Evolutionary conservation across 2,113 vertebrate species (phyloP), one percentile per base, ranked within the genome.

Genomic region (Psittacus erithacus): DNA sequence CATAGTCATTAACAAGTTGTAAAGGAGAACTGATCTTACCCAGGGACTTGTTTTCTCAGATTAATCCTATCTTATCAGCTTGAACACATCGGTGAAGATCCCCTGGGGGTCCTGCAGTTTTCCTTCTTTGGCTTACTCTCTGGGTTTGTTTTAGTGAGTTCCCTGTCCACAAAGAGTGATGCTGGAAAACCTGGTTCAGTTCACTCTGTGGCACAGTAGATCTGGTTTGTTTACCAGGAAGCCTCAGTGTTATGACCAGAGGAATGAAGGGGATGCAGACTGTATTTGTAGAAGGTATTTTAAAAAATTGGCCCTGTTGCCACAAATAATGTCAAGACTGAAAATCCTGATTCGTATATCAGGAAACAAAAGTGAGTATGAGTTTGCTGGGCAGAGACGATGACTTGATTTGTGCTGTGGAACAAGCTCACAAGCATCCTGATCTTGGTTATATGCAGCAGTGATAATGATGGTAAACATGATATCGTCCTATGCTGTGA

Each of bases 41-140:
- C 47, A 84, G 85, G 62, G 41, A 57, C 70, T 92, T 95, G 81
- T 91, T 95, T 96, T 65, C 88, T 87, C 46, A 27, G 38, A 25
- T 47, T 71, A 33, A 70, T 79, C 57, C 74, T 75, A 38, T 49
- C 12, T 41, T 79, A 62, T 86, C 81, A 82, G 57, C 44, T 91
- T 76, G 41, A 92, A 69, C 12, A 27, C 27, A 63, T 65, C 49
- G 62, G 22, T 94, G 52, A 88, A 82, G 65, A 55, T 57, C 6
- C 33, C 53, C 11, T 27, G 22, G 7, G 11, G 31, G 25, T 87
- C n/a, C 69, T 49, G 55, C 22, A 82, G 20, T 41, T 89, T 92
- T 57, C 22, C 17, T 14, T 63, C 60, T 71, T 82, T 60, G 22
- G 31, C 57, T 83, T 86, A 33, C 11, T 73, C 52, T 92, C 41